A percentile compares a stretch with the other conserved stretches of the same genome.
phyloP scores from a whole-genome alignment of 2,113 vertebrate species.

The Channa maculata region DNA sequence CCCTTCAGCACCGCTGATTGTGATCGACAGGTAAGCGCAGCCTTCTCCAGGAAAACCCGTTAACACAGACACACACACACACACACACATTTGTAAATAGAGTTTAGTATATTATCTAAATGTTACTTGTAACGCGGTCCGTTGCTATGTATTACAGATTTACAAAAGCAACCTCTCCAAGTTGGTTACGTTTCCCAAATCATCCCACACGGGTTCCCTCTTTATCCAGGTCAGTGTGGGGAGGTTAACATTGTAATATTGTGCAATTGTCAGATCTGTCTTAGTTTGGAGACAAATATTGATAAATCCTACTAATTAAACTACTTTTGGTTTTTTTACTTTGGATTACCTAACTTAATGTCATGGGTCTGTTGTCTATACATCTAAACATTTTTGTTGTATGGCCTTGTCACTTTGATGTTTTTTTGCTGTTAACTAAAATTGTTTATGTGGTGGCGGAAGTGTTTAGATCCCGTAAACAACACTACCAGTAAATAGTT shows the following conservation, averaged over 20 bases:
- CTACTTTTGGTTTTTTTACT: no score
- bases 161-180: conserved; percentile 6
- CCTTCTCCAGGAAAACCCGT: not conserved
- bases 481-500: no score
- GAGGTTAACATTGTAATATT: not conserved
- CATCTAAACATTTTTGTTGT: no score
- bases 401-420: no score
- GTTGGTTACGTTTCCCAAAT: conserved; percentile 4
- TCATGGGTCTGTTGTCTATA: no score
- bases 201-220: conserved; percentile 25
- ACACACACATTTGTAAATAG: not conserved
- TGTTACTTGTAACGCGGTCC: not conserved
- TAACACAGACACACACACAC: not conserved
- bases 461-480: no score
- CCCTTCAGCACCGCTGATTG: conserved; percentile 45
- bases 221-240: conserved; percentile 37
- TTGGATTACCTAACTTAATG: no score
- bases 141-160: conserved; percentile 6
- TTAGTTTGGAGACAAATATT: no score
- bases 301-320: not conserved
- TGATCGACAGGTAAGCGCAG: conserved; percentile 54
- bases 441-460: no score
- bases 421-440: no score
- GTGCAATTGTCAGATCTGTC: not conserved
- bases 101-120: not conserved